Evolutionary conservation across 2,888 invertebrate genomes (phyloP).

Genomic region (Brachynemurus nebulosus): DNA sequence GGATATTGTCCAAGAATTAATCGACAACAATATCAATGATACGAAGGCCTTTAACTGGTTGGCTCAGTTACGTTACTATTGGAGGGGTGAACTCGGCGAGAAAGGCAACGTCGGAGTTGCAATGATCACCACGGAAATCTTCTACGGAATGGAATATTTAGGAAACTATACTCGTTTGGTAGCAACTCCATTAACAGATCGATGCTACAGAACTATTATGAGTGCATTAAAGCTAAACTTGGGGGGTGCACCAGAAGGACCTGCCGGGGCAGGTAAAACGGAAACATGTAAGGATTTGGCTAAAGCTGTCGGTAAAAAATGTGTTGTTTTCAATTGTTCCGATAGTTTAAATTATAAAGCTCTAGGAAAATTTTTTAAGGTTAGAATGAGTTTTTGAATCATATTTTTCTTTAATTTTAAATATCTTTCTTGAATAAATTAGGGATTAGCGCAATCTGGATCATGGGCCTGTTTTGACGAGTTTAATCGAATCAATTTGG

Average conservation of each 20-base stretch:
- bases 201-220: slow-evolving; percentile 87
- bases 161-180: slow-evolving; percentile 80
- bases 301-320: slow-evolving; percentile 90
- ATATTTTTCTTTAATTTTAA: not conserved
- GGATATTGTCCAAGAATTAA: slow-evolving; percentile 63
- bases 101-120: slow-evolving; percentile 35
- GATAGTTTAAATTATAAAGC: slow-evolving; percentile 89
- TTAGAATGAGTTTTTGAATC: slow-evolving; percentile 21
- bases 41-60: slow-evolving; percentile 81
- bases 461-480: slow-evolving; percentile 94
- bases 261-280: slow-evolving; percentile 87
- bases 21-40: slow-evolving; percentile 42
- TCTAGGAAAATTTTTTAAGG: slow-evolving; percentile 92
- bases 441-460: slow-evolving; percentile 81
- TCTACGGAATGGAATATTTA: slow-evolving; percentile 88
- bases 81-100: slow-evolving; percentile 31
- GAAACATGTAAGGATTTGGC: slow-evolving; percentile 92
- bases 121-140: slow-evolving; percentile 70
- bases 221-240: slow-evolving; percentile 81
- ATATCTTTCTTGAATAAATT: slow-evolving; percentile 15
- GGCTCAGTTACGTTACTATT: slow-evolving; percentile 78
- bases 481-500: slow-evolving; percentile 86
- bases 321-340: slow-evolving; percentile 93
- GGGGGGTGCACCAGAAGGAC: slow-evolving; percentile 89
- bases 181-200: slow-evolving; percentile 85